Evolutionary conservation across 1,140 invertebrate species (phyloP).

Genomic region (Anoplolepis gracilipes): DNA sequence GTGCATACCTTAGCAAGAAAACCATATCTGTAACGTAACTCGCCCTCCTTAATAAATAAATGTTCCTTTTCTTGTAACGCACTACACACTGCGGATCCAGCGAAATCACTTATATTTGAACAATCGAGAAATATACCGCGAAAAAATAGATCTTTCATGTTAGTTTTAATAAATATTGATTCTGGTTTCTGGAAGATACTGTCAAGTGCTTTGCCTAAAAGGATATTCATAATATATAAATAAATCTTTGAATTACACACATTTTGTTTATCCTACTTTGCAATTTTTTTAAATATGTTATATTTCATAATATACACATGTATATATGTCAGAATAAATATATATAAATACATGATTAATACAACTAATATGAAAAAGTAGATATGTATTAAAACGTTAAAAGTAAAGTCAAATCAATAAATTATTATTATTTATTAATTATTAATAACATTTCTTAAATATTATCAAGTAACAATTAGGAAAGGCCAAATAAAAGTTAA

Average conservation of each 20-base stretch:
- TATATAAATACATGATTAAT: background rate
- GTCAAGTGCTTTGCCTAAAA: conserved; percentile 73
- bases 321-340: background rate
- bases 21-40: conserved; percentile 89
- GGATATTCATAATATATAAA: background rate
- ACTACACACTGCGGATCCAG: conserved; percentile 89
- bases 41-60: conserved; percentile 86
- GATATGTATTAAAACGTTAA: background rate
- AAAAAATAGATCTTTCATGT: conserved; percentile 89
- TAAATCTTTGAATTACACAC: background rate
- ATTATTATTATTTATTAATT: too few species aligned
- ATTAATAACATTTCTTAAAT: too few species aligned
- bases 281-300: background rate
- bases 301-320: too few species aligned
- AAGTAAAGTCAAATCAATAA: background rate
- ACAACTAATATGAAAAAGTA: background rate
- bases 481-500: too few species aligned
- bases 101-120: conserved; percentile 88
- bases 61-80: conserved; percentile 87
- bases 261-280: background rate
- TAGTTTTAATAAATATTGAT: conserved; percentile 87
- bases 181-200: conserved; percentile 88
- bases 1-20: conserved; percentile 88
- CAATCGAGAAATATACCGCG: conserved; percentile 90
- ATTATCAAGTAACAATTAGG: too few species aligned